phyloP scores from a whole-genome alignment of 2,888 invertebrate genomes.

The Calliopum simillimum region DNA sequence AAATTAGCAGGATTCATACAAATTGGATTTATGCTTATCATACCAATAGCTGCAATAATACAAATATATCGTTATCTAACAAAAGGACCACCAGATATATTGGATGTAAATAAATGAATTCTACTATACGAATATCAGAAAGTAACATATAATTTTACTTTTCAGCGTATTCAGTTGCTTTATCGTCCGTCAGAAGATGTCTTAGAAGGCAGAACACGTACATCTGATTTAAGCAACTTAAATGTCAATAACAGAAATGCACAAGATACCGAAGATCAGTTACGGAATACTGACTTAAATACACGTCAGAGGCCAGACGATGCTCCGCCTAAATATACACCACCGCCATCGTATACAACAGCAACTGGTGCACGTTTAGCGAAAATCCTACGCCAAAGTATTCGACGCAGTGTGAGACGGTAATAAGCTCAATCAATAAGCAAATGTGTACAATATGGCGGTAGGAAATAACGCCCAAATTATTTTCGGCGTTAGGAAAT shows the following conservation, averaged over 20 bases:
- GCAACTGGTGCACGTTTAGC: constrained; percentile 88
- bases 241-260: constrained; percentile 28
- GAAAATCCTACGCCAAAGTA: constrained; percentile 79
- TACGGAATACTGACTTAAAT: background rate
- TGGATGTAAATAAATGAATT: constrained; percentile 76
- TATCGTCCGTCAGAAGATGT: constrained; percentile 78
- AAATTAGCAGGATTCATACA: constrained; percentile 84
- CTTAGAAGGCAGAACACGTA: constrained; percentile 11
- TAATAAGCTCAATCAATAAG: constrained; percentile 42
- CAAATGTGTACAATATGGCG: too few species aligned
- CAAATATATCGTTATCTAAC: constrained; percentile 83
- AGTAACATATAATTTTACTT: too few species aligned
- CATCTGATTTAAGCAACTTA: constrained; percentile 26
- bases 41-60: constrained; percentile 71
- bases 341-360: constrained; percentile 92
- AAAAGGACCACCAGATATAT: constrained; percentile 85
- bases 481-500: too few species aligned
- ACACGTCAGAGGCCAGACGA: constrained; percentile 69
- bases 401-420: constrained; percentile 82
- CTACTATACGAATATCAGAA: too few species aligned
- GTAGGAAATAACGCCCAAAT: too few species aligned
- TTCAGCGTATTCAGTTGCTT: constrained; percentile 83
- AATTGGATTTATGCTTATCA: constrained; percentile 78
- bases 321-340: constrained; percentile 93
- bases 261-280: constrained; percentile 1